phyloP scores from a whole-genome alignment of 2,888 invertebrate species.

The Schizaphis graminum region DNA sequence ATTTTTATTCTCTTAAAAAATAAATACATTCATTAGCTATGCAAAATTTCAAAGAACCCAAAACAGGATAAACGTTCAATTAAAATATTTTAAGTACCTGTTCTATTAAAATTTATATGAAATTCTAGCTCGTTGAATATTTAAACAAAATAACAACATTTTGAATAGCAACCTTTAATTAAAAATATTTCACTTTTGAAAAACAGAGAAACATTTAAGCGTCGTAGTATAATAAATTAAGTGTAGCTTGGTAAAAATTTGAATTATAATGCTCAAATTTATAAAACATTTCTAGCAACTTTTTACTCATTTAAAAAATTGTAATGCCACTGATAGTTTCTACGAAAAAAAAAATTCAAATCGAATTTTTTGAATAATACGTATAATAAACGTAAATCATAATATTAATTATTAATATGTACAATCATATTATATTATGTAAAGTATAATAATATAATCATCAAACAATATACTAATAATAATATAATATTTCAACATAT shows the following conservation, averaged over 20 bases:
- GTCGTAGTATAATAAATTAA: not conserved
- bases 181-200: not conserved
- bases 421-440: not conserved
- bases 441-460: not conserved
- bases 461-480: not conserved
- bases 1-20: not conserved
- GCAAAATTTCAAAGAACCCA: not conserved
- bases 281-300: too few species aligned
- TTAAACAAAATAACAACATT: slow-evolving; percentile 20
- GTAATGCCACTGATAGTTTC: not conserved
- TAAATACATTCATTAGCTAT: not conserved
- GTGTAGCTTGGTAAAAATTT: not conserved
- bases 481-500: not conserved
- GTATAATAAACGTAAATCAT: not conserved
- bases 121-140: slow-evolving; percentile 18
- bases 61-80: not conserved
- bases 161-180: not conserved
- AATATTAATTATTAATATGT: not conserved
- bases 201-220: not conserved
- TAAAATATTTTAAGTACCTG: not conserved
- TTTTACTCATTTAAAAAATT: not conserved
- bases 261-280: not conserved
- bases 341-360: not conserved
- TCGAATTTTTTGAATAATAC: not conserved
- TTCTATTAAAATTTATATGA: not conserved